Evolutionary conservation across 2,888 invertebrate genomes (phyloP).

Genomic region (Acrobeloides nanus): DNA sequence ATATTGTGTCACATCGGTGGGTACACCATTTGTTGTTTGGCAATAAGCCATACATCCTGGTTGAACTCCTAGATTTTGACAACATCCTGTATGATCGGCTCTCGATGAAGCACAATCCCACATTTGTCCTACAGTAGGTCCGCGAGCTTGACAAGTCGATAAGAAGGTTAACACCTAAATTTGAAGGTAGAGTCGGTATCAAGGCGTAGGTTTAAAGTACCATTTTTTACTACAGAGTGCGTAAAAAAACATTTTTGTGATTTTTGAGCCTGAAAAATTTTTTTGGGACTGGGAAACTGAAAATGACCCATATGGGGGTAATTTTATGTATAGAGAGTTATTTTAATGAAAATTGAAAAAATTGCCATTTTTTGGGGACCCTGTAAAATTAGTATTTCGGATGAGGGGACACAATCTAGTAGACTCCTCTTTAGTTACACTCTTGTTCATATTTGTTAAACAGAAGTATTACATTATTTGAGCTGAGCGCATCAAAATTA

Average conservation of each 20-base stretch:
- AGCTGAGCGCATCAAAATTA: conserved; percentile 46
- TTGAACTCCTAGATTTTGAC: conserved; percentile 19
- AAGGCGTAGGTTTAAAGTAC: neutral
- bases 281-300: neutral
- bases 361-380: too few species aligned
- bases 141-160: conserved; percentile 42
- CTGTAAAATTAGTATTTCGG: too few species aligned
- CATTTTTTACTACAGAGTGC: neutral
- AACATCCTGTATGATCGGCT: conserved; percentile 44
- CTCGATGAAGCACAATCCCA: conserved; percentile 52
- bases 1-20: conserved; percentile 47
- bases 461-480: conserved; percentile 28
- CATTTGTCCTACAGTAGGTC: conserved; percentile 53
- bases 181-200: neutral
- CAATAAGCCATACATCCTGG: conserved; percentile 40
- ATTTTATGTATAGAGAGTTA: neutral
- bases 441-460: too few species aligned
- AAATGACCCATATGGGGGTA: neutral
- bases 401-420: too few species aligned
- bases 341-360: too few species aligned
- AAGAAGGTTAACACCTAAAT: conserved; percentile 43
- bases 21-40: conserved; percentile 51
- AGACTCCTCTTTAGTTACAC: too few species aligned
- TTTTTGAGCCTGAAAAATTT: neutral
- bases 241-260: too few species aligned